phyloP scores from a whole-genome alignment of 1,140 invertebrate genomes.

The Coenobita brevimanus region DNA sequence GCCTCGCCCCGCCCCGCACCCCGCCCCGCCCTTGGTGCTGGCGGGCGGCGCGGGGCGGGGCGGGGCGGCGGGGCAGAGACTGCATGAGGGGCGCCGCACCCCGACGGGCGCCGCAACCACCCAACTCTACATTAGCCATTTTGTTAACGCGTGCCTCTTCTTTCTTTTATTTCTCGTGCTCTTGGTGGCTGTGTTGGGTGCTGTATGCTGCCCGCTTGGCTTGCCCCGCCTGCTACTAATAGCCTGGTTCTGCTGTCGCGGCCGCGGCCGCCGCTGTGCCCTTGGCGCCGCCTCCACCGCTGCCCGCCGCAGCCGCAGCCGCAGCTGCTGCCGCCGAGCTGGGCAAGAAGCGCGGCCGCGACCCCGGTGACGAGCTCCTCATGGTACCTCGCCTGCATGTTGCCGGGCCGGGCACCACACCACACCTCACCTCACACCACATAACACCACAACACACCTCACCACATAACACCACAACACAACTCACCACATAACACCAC shows the following conservation, averaged over 20 bases:
- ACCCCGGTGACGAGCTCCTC: slow-evolving; percentile 89
- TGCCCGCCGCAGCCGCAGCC: slow-evolving; percentile 72
- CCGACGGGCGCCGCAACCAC: slow-evolving; percentile 54
- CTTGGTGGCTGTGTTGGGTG: slow-evolving; percentile 69
- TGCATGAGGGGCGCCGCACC: slow-evolving; percentile 49
- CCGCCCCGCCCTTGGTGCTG: neutral
- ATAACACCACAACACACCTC: neutral
- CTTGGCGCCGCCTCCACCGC: slow-evolving; percentile 62
- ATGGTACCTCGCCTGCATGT: slow-evolving; percentile 82
- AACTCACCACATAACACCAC: neutral
- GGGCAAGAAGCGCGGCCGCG: slow-evolving; percentile 90
- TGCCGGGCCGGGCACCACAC: slow-evolving; percentile 49
- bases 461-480: neutral
- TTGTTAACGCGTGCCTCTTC: slow-evolving; percentile 71
- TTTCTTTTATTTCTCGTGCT: slow-evolving; percentile 74
- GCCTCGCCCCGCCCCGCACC: neutral
- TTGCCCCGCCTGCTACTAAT: slow-evolving; percentile 75
- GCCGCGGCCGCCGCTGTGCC: slow-evolving; percentile 69
- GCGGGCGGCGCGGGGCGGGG: neutral
- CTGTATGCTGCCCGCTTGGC: slow-evolving; percentile 72
- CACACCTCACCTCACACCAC: neutral
- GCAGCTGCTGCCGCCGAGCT: slow-evolving; percentile 80
- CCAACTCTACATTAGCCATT: slow-evolving; percentile 70
- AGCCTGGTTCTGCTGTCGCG: slow-evolving; percentile 72
- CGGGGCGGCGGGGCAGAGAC: slow-evolving; percentile 46